A percentile compares a stretch with the other conserved stretches of the same genome.
Conservation (phyloP, 2,797 vertebrate species). For the Eremophila alpestris region DNA sequence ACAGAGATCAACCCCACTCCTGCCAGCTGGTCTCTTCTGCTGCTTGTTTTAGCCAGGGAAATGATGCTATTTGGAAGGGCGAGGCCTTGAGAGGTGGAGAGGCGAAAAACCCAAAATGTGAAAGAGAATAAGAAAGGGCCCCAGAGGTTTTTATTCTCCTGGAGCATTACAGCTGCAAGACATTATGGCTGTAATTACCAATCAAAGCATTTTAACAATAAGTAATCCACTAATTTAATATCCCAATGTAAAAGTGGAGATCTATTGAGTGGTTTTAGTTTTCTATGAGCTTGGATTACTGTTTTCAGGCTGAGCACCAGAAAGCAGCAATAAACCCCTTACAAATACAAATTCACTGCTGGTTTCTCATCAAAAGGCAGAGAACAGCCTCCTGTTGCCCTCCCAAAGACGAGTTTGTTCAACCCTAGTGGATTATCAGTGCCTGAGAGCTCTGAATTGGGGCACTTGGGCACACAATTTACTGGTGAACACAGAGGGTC, state of each 20-base stretch:
- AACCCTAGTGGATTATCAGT: not conserved
- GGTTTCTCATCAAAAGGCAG: not conserved
- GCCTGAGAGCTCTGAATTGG: not conserved
- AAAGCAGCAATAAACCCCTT: not conserved
- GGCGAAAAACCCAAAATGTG: not conserved
- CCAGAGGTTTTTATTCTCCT: not conserved
- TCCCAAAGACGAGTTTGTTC: not conserved
- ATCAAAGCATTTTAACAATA: not conserved
- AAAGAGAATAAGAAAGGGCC: not conserved
- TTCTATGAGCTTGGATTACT: not conserved
- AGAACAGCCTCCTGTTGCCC: rapidly evolving
- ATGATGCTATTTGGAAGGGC: not conserved
- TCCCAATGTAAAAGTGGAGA: not conserved
- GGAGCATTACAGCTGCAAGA: not conserved
- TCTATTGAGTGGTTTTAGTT: not conserved
- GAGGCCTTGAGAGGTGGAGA: not conserved
- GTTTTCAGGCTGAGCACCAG: not conserved
- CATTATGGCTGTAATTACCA: not conserved
- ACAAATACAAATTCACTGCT: not conserved
- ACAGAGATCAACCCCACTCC: not conserved
- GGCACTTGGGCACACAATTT: not conserved
- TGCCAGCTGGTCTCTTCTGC: not conserved
- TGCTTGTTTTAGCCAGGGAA: not conserved
- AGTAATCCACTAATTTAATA: not conserved
- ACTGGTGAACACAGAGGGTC: rapidly evolving